Percentiles rank a stretch among this genome's conserved stretches.
Conservation (phyloP, 2,113 vertebrate species). For the Toxostoma redivivum region DNA sequence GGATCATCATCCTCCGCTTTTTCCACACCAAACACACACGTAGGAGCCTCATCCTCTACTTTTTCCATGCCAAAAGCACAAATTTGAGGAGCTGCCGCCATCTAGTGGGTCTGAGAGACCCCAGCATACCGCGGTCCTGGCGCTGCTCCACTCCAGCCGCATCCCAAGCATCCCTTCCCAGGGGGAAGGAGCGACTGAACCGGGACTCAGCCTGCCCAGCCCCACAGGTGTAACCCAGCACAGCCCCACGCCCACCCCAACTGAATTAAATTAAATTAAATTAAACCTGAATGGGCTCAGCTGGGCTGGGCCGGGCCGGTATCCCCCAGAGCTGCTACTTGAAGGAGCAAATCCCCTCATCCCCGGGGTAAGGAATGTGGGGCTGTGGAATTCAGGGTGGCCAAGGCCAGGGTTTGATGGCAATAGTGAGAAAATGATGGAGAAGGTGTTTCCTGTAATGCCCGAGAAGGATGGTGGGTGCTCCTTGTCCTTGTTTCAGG, state of each 20-base stretch:
- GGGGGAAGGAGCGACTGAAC: rapidly evolving
- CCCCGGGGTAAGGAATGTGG: rapidly evolving
- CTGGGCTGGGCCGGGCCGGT: background rate
- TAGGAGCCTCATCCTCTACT: rapidly evolving
- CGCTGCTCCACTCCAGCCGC: rapidly evolving
- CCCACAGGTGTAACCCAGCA: rapidly evolving
- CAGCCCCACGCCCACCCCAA: background rate
- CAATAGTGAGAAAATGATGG: rapidly evolving
- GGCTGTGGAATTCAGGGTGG: rapidly evolving
- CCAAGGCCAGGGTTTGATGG: rapidly evolving
- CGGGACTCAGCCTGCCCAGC: rapidly evolving
- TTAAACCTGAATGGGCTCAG: rapidly evolving
- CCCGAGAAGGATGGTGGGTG: rapidly evolving
- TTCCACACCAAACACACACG: too few relatives aligned
- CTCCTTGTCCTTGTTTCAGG: rapidly evolving
- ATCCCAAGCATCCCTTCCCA: rapidly evolving
- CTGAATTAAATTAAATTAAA: too few relatives aligned
- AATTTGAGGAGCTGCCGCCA: constrained; percentile 27
- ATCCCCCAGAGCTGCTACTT: too few relatives aligned
- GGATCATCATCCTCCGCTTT: too few relatives aligned
- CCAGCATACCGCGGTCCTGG: rapidly evolving
- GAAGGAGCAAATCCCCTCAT: rapidly evolving
- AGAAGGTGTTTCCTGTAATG: rapidly evolving
- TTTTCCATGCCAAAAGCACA: background rate
- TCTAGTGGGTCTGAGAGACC: constrained; percentile 6